These are phyloP conservation scores for Nycticebus coucang DNA, from an alignment of 2,113 vertebrate species.

Conservation along the genomic window DNA sequence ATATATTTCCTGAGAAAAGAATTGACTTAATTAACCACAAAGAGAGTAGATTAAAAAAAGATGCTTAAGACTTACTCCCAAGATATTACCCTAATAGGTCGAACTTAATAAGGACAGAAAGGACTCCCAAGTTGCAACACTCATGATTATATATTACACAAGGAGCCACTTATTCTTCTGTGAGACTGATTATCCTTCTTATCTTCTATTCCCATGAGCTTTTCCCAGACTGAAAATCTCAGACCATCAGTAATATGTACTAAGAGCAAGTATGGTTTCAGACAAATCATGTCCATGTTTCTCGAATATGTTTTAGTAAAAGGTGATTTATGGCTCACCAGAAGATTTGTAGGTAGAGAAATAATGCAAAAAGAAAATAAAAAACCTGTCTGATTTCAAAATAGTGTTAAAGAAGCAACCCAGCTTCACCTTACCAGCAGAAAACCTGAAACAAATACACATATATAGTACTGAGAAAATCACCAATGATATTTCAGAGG, in stretches of 20 bases:
- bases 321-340: background rate
- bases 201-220: background rate
- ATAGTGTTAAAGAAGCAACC: background rate
- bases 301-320: background rate
- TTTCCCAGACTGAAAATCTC: background rate
- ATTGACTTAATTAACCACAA: background rate
- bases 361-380: background rate
- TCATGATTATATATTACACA: background rate
- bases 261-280: background rate
- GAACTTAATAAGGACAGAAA: background rate
- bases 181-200: background rate
- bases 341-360: background rate
- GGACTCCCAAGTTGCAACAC: background rate
- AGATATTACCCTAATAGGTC: background rate
- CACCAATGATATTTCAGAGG: background rate
- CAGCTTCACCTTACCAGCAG: background rate
- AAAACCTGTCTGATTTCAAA: background rate
- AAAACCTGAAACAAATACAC: background rate
- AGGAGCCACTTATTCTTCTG: background rate
- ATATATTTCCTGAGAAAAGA: background rate
- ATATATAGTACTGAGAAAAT: background rate
- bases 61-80: background rate
- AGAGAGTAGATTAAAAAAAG: background rate
- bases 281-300: background rate
- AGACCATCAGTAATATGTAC: background rate